Conservation (phyloP, 2,888 invertebrate species). For the Onthophagus sagittarius region DNA sequence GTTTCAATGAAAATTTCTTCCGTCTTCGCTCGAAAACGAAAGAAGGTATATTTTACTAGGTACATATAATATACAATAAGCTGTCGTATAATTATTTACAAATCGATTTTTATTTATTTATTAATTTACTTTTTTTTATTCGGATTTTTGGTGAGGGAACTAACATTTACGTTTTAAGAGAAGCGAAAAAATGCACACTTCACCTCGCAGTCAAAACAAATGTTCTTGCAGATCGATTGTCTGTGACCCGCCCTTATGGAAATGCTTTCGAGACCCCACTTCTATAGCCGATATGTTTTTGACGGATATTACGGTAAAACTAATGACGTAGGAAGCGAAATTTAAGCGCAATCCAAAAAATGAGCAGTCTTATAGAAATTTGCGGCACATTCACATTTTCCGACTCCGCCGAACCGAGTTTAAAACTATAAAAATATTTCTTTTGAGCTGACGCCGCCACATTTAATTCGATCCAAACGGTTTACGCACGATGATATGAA, state of each 20-base stretch:
- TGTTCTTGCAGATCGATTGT: neutral
- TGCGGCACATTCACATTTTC: neutral
- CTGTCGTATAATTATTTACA: constrained; percentile 29
- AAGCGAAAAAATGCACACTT: constrained; percentile 27
- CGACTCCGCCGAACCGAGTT: neutral
- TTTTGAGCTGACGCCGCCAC: neutral
- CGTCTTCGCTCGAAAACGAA: constrained; percentile 15
- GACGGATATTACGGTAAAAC: neutral
- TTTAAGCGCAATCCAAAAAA: neutral
- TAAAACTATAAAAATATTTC: neutral
- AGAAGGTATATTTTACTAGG: constrained; percentile 27
- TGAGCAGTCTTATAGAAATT: neutral
- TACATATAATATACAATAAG: constrained; percentile 36
- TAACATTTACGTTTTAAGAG: constrained; percentile 29
- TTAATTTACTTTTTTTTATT: constrained; percentile 28
- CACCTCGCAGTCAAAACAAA: constrained; percentile 23
- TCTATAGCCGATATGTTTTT: constrained; percentile 1
- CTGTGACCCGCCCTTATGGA: neutral
- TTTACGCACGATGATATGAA: constrained; percentile 44
- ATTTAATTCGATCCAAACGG: constrained; percentile 41
- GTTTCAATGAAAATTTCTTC: constrained; percentile 26
- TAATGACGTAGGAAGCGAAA: neutral
- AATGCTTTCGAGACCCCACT: neutral
- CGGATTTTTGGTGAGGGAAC: constrained; percentile 22
- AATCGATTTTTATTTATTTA: constrained; percentile 30